phyloP scores from a whole-genome alignment of 37 sponge, comb jelly and placozoan species.

The Diacarnus erythraeanus region DNA sequence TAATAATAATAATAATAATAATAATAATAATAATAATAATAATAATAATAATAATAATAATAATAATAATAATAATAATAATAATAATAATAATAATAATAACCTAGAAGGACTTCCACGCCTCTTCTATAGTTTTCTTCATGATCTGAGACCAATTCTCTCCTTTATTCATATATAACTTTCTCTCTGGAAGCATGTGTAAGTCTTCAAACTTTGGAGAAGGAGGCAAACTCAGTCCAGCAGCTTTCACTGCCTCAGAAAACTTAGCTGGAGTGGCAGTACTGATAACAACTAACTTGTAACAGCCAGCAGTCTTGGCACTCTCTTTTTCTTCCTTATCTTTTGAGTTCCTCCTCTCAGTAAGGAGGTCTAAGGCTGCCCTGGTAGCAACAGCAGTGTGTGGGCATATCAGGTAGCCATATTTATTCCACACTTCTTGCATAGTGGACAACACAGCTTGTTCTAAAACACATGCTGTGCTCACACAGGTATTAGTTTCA shows the following conservation, averaged over 20 bases:
- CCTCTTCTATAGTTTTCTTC: neutral
- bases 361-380: neutral
- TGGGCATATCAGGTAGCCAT: slow-evolving; percentile 58
- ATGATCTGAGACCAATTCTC: slow-evolving; percentile 59
- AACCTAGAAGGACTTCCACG: slow-evolving; percentile 2
- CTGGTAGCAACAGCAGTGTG: slow-evolving; percentile 63
- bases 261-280: slow-evolving; percentile 74
- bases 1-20: no score
- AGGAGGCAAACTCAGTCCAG: slow-evolving; percentile 24
- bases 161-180: slow-evolving; percentile 40
- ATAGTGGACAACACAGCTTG: slow-evolving; percentile 28
- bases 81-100: no score
- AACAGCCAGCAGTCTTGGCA: no score
- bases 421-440: slow-evolving; percentile 26
- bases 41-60: no score
- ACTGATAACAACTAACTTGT: slow-evolving; percentile 34
- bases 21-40: no score
- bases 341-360: neutral
- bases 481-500: neutral
- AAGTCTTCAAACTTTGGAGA: neutral
- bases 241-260: slow-evolving; percentile 27
- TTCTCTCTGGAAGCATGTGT: neutral
- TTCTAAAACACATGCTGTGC: slow-evolving; percentile 16
- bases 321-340: neutral
- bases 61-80: no score